Evolutionary conservation across 2,888 invertebrate genomes (phyloP).

Genomic region (Nemotelus pantherinus): DNA sequence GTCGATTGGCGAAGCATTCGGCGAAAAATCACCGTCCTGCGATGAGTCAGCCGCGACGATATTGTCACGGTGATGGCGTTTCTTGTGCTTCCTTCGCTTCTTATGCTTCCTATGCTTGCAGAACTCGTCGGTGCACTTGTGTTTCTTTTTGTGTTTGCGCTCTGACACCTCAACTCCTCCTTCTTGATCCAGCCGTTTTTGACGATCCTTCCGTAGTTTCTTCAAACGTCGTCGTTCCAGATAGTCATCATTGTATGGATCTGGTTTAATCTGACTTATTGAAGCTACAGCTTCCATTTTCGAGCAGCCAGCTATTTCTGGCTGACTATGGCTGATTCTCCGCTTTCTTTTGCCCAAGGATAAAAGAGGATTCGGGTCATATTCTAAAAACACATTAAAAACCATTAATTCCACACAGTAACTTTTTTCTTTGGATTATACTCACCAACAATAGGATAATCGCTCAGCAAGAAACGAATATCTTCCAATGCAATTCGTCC

Average conservation of each 20-base stretch:
- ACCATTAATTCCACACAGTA: background rate
- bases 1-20: conserved; percentile 58
- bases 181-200: conserved; percentile 57
- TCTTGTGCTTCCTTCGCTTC: conserved; percentile 82
- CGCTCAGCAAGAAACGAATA: conserved; percentile 86
- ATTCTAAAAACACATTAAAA: conserved; percentile 68
- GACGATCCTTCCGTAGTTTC: conserved; percentile 75
- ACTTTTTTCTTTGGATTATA: conserved; percentile 40
- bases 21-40: conserved; percentile 62
- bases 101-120: conserved; percentile 81
- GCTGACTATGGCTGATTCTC: conserved; percentile 68
- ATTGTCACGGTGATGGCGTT: conserved; percentile 70
- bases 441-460: conserved; percentile 91
- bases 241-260: conserved; percentile 64
- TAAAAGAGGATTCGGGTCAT: conserved; percentile 82
- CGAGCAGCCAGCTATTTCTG: background rate
- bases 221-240: conserved; percentile 75
- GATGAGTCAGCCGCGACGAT: conserved; percentile 50
- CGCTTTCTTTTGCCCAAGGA: conserved; percentile 80
- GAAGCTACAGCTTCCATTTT: conserved; percentile 54
- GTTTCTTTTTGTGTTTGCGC: conserved; percentile 75
- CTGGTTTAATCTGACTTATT: conserved; percentile 46
- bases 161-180: conserved; percentile 66
- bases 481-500: conserved; percentile 90
- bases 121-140: conserved; percentile 75